Conservation (phyloP, 23 tunicate species). For the Styela plicata region DNA sequence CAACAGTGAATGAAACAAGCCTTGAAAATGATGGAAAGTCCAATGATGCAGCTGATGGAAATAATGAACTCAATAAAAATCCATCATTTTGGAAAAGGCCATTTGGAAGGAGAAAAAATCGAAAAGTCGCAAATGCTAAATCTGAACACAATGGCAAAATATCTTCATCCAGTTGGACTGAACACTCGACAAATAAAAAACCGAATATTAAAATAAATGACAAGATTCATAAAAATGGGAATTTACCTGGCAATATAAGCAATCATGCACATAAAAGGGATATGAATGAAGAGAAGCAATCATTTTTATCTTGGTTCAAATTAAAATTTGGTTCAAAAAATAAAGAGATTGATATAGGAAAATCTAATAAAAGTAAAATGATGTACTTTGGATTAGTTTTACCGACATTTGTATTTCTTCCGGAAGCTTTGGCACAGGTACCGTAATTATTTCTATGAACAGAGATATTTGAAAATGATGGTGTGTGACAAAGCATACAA, state of each 20-base stretch:
- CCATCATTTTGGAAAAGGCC: not conserved
- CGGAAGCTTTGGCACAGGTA: conserved; percentile 48
- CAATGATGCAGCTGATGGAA: not conserved
- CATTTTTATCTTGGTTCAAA: not conserved
- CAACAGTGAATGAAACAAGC: not conserved
- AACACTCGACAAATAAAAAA: not conserved
- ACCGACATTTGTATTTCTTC: conserved; percentile 74
- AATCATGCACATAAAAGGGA: not conserved
- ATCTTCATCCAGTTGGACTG: not conserved
- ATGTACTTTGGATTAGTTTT: conserved; percentile 51
- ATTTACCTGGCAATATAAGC: not conserved
- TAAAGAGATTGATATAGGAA: not conserved
- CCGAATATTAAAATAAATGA: not conserved
- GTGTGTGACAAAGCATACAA: too few species aligned
- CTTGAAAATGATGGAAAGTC: not conserved
- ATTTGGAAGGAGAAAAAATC: not conserved
- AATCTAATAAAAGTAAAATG: conserved; percentile 33
- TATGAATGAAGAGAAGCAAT: not conserved
- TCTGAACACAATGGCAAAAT: not conserved
- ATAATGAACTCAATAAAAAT: not conserved
- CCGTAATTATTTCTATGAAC: too few species aligned
- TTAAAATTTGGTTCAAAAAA: conserved; percentile 1
- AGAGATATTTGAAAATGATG: too few species aligned
- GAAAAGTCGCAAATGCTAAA: not conserved
- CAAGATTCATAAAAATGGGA: not conserved